Evolutionary conservation across 2,888 invertebrate genomes (phyloP), one percentile per base, ranked within the genome.

Genomic region (Leptinotarsa haldemani): DNA sequence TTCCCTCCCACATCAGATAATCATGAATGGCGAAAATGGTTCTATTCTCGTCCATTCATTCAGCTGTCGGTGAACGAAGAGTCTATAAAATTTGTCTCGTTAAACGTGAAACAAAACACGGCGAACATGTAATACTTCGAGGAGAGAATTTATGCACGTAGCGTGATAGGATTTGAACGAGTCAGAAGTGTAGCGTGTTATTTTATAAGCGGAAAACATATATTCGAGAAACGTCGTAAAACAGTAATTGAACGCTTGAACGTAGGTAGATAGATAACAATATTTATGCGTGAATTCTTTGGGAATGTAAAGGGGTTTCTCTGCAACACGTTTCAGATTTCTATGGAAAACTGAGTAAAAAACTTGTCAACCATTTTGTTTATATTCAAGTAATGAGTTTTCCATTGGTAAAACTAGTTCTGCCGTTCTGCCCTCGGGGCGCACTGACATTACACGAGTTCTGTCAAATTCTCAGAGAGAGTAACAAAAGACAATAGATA

Each of bases 31-130:
- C 56, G 56, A 56, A 22, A 18, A 52, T 18, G 7, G 56, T 22
- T 56, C 12, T 22, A 56, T 56, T 56, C 13, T 56, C 56, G 18
- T 52, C 18, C 18, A 56, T 22, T 56, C 56, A 56, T 56, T 20
- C 56, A 18, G 4, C 22, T 4, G 22, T 20, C 25, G 15, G 50
- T 50, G 50, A n/a, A n/a, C 50, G 25, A 13, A 18, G 53, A 56
- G 53, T 56, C 22, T 15, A 56, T 56, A 56, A 56, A 56, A 56
- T 56, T 56, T 56, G 20, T 56, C 56, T 56, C 56, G 56, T 56
- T 56, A 3, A 56, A 40, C 12, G 20, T 56, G 56, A 20, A 56
- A 56, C 56, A 56, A 56, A 56, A 22, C 56, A 22, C 52, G 18
- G 9, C 52, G 9, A 52, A 52, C 52, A 22, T 56, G 56, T 56